phyloP scores from a whole-genome alignment of 2,888 invertebrate genomes.

The Hyles lineata region DNA sequence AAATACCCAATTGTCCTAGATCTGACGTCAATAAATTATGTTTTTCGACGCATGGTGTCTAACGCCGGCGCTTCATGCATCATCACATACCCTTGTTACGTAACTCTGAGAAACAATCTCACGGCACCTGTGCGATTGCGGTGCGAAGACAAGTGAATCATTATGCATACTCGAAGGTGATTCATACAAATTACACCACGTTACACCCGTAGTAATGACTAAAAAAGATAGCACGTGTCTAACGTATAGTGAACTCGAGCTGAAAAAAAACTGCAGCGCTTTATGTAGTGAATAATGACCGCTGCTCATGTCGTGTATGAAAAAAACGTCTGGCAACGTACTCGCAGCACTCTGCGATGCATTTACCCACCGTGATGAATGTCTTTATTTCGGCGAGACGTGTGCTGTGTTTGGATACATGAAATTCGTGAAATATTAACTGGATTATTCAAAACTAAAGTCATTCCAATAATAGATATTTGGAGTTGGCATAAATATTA shows the following conservation, averaged over 20 bases:
- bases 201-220: conserved; percentile 40
- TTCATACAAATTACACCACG: conserved; percentile 61
- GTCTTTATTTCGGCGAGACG: conserved; percentile 17
- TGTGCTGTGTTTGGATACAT: neutral
- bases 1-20: neutral
- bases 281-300: conserved; percentile 34
- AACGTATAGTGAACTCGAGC: conserved; percentile 60
- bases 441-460: neutral
- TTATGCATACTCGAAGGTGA: conserved; percentile 40
- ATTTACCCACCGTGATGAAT: conserved; percentile 19
- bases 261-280: conserved; percentile 44
- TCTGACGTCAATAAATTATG: neutral
- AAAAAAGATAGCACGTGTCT: conserved; percentile 24
- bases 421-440: neutral
- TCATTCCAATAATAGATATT: too few species aligned
- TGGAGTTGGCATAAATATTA: too few species aligned
- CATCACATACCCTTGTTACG: conserved; percentile 15
- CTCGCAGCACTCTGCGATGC: conserved; percentile 9
- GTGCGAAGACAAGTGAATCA: conserved; percentile 41
- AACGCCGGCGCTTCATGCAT: conserved; percentile 20
- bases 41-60: neutral
- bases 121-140: conserved; percentile 30
- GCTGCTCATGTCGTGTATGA: conserved; percentile 38
- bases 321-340: conserved; percentile 27
- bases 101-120: conserved; percentile 29